Conservation (phyloP, 2,113 vertebrate species). For the Corvus cornix region DNA sequence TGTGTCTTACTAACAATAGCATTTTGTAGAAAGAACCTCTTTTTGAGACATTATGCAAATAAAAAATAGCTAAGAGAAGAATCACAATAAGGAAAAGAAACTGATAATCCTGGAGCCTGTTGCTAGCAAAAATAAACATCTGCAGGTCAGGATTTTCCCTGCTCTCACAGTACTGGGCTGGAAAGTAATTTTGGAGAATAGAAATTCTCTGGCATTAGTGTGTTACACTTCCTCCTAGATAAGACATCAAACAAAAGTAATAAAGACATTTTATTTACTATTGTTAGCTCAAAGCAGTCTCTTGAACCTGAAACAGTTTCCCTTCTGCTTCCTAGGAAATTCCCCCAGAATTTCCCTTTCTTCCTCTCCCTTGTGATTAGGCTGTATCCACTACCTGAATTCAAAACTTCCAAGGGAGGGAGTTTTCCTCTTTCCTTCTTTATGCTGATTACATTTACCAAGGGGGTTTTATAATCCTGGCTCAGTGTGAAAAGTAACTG, state of each 20-base stretch:
- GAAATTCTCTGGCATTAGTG: not conserved
- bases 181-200: not conserved
- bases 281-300: not conserved
- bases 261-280: not conserved
- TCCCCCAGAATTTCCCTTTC: constrained; percentile 40
- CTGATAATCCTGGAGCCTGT: not conserved
- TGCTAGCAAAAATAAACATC: not conserved
- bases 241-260: not conserved
- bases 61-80: not conserved
- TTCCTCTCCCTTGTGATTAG: not conserved
- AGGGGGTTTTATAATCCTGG: not conserved
- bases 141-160: not conserved
- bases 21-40: not conserved
- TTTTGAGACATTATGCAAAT: not conserved
- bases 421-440: constrained; percentile 9
- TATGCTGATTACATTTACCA: not conserved
- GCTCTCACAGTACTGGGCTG: not conserved
- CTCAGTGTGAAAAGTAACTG: not conserved
- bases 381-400: not conserved
- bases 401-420: not conserved
- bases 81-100: not conserved
- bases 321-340: constrained; percentile 63
- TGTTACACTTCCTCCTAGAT: constrained; percentile 20
- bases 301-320: constrained; percentile 28
- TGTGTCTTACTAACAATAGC: not conserved